Percentiles rank a stretch among this genome's conserved stretches.
Conservation (phyloP, 2,797 vertebrate species). For the Coluber constrictor region DNA sequence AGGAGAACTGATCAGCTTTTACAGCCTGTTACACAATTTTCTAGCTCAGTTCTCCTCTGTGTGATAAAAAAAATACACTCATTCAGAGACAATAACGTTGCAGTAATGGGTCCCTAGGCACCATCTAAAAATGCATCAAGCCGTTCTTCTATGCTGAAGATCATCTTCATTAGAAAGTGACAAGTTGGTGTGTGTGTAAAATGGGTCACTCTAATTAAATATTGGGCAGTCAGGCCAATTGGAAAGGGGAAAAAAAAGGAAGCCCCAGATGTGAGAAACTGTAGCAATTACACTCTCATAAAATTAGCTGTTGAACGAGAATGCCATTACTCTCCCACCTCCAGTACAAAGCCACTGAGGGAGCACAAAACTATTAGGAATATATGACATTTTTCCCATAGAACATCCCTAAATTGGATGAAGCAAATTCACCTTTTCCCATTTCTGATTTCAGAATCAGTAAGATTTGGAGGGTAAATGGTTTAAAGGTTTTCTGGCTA, state of each 20-base stretch:
- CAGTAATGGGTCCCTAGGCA: not conserved
- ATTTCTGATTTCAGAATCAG: not conserved
- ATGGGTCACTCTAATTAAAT: not conserved
- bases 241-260: not conserved
- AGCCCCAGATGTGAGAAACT: not conserved
- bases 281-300: accelerated
- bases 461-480: not conserved
- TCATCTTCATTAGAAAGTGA: not conserved
- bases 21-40: not conserved
- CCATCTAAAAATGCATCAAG: not conserved
- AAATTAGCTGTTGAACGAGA: accelerated
- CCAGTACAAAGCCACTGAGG: not conserved
- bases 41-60: not conserved
- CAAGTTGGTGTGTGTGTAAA: not conserved
- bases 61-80: not conserved
- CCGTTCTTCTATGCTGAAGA: not conserved
- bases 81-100: not conserved
- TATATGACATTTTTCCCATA: not conserved
- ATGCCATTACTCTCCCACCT: not conserved
- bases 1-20: not conserved
- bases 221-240: not conserved
- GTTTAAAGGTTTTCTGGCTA: not conserved
- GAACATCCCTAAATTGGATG: not conserved
- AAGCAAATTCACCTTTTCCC: not conserved
- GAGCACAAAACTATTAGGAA: not conserved